phyloP scores from a whole-genome alignment of 2,113 vertebrate species.

The Scatophagus argus region DNA sequence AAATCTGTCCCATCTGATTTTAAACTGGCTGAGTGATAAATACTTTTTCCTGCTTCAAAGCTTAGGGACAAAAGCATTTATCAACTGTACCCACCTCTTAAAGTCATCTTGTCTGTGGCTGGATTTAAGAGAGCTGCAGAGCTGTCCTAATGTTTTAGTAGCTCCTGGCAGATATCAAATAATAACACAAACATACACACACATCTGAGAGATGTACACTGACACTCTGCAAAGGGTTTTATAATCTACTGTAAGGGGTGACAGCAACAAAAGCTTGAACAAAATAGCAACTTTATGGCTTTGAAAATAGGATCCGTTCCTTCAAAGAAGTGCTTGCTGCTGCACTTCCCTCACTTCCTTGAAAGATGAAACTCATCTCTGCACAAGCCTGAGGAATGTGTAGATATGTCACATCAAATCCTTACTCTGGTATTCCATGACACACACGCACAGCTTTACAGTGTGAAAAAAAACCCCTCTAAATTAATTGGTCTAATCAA shows the following conservation, averaged over 20 bases:
- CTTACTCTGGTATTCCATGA: slow-evolving; percentile 18
- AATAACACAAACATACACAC: slow-evolving; percentile 12
- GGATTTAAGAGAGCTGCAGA: slow-evolving; percentile 21
- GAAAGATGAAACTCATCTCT: slow-evolving; percentile 46
- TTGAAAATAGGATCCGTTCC: slow-evolving; percentile 33
- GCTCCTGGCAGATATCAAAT: slow-evolving; percentile 34
- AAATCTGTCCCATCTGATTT: not conserved
- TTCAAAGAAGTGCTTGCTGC: slow-evolving; percentile 35
- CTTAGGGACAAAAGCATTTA: slow-evolving; percentile 7
- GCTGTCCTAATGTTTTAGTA: slow-evolving; percentile 30
- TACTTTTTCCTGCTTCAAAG: not conserved
- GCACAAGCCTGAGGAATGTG: slow-evolving; percentile 7
- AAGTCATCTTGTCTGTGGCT: not conserved
- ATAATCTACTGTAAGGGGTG: slow-evolving; percentile 32
- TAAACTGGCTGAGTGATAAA: not conserved
- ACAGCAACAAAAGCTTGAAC: slow-evolving; percentile 23
- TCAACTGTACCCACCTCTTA: not conserved
- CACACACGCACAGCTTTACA: slow-evolving; percentile 22
- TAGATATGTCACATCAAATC: slow-evolving; percentile 33
- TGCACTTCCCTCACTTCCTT: slow-evolving; percentile 22
- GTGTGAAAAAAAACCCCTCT: slow-evolving; percentile 16
- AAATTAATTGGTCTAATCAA: slow-evolving; percentile 47
- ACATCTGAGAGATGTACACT: not conserved
- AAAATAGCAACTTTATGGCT: slow-evolving; percentile 45
- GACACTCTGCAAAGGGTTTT: slow-evolving; percentile 8